A percentile compares a stretch with the other conserved stretches of the same genome.
Conservation (phyloP, 1,140 invertebrate species). For the Sycobia sp. region DNA sequence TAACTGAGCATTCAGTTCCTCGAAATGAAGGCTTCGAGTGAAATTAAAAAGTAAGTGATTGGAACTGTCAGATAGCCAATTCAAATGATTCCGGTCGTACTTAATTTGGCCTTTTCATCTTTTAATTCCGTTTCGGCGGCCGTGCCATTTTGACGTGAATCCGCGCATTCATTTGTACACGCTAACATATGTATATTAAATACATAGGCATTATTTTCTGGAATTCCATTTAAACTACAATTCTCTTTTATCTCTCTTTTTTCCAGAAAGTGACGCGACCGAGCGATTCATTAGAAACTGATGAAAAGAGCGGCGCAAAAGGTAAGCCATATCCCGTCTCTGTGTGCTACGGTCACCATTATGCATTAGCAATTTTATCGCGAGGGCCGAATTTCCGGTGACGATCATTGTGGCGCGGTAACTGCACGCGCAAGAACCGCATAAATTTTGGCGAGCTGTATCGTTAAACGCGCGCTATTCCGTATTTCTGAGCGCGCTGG, state of each 20-base stretch:
- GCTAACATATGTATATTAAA: too few species aligned
- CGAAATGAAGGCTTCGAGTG: background rate
- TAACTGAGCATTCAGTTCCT: background rate
- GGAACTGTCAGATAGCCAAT: too few species aligned
- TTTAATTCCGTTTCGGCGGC: too few species aligned
- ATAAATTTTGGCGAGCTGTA: constrained; percentile 43
- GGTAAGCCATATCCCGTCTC: constrained; percentile 15
- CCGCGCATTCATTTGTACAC: too few species aligned
- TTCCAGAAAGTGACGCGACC: constrained; percentile 31
- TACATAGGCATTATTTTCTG: too few species aligned
- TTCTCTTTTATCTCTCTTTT: background rate
- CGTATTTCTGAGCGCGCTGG: constrained; percentile 50
- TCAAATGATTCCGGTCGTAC: too few species aligned
- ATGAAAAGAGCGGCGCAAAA: constrained; percentile 30
- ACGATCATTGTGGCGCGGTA: background rate
- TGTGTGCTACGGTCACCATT: background rate
- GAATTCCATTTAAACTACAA: too few species aligned
- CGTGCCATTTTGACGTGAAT: too few species aligned
- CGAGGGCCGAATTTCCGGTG: background rate
- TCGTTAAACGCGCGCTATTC: constrained; percentile 49
- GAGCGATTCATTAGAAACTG: constrained; percentile 29
- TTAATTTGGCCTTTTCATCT: too few species aligned
- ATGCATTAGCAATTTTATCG: background rate
- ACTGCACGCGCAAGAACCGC: background rate
- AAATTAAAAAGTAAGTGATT: too few species aligned